A percentile compares a stretch with the other conserved stretches of the same genome.
These are phyloP conservation scores for Platynereis dumerilii DNA, from an alignment of 2,888 invertebrate genomes.

Conservation along the genomic window DNA sequence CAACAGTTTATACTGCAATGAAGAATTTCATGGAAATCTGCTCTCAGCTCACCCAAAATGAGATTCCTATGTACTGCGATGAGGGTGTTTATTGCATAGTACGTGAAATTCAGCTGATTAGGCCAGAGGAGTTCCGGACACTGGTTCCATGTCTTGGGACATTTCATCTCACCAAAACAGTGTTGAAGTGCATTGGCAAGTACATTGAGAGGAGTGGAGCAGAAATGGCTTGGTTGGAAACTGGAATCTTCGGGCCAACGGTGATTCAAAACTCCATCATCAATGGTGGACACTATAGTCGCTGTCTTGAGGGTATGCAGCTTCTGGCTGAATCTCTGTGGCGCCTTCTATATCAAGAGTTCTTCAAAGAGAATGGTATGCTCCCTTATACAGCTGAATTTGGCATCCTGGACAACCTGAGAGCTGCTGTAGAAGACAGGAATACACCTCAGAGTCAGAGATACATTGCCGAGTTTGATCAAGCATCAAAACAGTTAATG, in stretches of 20 bases:
- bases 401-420: not conserved
- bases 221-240: conserved; percentile 12
- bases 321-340: conserved; percentile 8
- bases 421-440: not conserved
- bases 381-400: conserved; percentile 6
- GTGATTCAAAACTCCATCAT: conserved; percentile 10
- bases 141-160: conserved; percentile 13
- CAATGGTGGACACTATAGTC: conserved; percentile 16
- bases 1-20: conserved; percentile 14
- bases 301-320: conserved; percentile 19
- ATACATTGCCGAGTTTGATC: conserved; percentile 8
- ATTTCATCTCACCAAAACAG: conserved; percentile 14
- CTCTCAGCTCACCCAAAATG: conserved; percentile 11
- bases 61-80: conserved; percentile 14
- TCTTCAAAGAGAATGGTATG: conserved; percentile 13
- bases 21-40: conserved; percentile 5
- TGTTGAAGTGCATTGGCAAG: conserved; percentile 17
- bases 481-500: conserved; percentile 6
- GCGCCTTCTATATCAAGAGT: conserved; percentile 18
- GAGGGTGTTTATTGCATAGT: conserved; percentile 19
- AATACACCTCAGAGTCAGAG: conserved; percentile 1
- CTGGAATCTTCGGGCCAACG: conserved; percentile 13
- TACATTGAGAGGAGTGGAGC: conserved; percentile 4
- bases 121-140: conserved; percentile 13
- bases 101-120: conserved; percentile 1